Evolutionary conservation across 2,797 vertebrate species (phyloP).

Genomic region (Pipistrellus kuhlii): DNA sequence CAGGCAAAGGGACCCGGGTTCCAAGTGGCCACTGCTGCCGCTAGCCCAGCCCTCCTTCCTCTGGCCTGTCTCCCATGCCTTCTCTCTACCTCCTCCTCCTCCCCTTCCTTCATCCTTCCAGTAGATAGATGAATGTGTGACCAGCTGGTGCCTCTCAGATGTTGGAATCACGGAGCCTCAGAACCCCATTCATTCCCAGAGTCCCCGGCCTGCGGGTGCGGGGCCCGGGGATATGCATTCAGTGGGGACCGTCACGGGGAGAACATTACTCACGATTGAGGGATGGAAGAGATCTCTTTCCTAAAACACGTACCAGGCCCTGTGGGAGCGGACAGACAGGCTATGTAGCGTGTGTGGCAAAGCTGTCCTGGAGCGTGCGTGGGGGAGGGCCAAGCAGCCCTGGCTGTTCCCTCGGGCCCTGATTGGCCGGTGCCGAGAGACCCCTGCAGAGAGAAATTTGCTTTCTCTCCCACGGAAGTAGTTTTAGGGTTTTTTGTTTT

Average conservation of each 20-base stretch:
- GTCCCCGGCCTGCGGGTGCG: background rate
- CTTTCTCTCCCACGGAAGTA: background rate
- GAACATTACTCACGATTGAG: background rate
- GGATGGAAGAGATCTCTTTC: background rate
- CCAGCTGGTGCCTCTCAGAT: background rate
- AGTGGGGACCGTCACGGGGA: background rate
- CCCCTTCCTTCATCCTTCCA: background rate
- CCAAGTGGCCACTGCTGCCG: background rate
- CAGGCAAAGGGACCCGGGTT: background rate
- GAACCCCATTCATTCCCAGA: background rate
- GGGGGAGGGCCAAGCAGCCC: background rate
- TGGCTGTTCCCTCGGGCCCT: background rate
- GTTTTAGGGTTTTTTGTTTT: background rate
- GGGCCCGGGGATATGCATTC: background rate
- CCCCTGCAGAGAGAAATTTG: background rate
- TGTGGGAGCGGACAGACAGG: background rate
- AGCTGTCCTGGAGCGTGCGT: rapidly evolving
- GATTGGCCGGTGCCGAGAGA: background rate
- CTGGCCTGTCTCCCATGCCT: background rate
- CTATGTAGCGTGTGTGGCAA: background rate
- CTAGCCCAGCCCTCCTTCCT: background rate
- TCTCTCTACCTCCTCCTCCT: background rate
- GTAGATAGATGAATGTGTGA: background rate
- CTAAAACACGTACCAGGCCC: background rate
- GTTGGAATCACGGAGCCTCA: background rate